Conservation (phyloP, 1,140 invertebrate genomes). For the Phymastichus coffea region DNA sequence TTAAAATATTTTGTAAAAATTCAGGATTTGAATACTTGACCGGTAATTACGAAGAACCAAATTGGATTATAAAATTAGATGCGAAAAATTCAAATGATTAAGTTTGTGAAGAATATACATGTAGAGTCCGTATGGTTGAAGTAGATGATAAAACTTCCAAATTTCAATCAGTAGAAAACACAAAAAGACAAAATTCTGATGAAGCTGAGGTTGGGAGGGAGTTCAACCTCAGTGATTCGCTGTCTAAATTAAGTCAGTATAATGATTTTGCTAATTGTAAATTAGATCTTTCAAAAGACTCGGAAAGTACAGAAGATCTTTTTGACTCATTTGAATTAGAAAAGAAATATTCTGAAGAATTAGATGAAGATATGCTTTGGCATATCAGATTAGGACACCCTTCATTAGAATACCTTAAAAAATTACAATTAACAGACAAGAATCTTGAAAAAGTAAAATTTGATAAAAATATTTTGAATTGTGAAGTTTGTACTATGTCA, state of each 20-base stretch:
- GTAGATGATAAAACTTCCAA: neutral
- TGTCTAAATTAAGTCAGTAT: neutral
- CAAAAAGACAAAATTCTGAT: neutral
- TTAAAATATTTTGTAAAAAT: neutral
- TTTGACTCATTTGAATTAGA: neutral
- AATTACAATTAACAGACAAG: conserved; percentile 20
- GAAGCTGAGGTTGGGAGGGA: conserved; percentile 24
- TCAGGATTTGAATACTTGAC: neutral
- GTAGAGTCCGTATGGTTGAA: conserved; percentile 3
- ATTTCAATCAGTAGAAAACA: too few species aligned
- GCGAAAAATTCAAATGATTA: conserved; percentile 1
- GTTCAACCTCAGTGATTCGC: too few species aligned
- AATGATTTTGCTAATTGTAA: neutral
- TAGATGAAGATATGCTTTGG: conserved; percentile 27
- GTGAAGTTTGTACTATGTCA: conserved; percentile 1
- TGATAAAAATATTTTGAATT: neutral
- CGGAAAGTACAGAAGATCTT: neutral
- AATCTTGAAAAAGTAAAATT: conserved; percentile 21
- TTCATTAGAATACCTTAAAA: conserved; percentile 17
- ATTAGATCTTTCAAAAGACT: neutral
- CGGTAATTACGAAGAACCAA: conserved; percentile 8
- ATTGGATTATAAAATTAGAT: conserved; percentile 17
- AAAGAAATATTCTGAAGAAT: conserved; percentile 11
- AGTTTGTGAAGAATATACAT: conserved; percentile 23
- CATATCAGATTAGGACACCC: conserved; percentile 29